These are phyloP conservation scores for Chirona hameri DNA, from an alignment of 2,888 invertebrate genomes.

Conservation along the genomic window DNA sequence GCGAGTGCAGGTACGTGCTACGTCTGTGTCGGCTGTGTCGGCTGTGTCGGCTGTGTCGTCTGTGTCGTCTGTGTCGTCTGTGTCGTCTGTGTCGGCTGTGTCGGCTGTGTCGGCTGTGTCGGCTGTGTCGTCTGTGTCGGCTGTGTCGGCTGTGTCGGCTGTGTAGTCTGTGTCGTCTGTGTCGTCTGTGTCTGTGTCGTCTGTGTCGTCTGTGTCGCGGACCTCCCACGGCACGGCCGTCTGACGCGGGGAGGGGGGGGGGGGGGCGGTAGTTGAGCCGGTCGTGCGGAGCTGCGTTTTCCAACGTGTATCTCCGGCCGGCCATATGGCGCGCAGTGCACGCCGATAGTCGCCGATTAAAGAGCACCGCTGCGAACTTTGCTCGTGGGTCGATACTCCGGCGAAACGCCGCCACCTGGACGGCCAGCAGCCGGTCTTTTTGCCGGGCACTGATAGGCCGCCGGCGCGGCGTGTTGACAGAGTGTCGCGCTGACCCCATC, in stretches of 20 bases:
- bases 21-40: background rate
- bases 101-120: background rate
- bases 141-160: slow-evolving; percentile 7
- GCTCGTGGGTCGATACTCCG: background rate
- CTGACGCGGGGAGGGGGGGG: background rate
- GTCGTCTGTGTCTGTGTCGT: background rate
- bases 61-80: background rate
- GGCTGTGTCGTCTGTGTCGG: background rate
- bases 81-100: background rate
- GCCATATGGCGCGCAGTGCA: background rate
- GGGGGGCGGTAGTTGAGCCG: background rate
- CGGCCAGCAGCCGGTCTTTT: background rate
- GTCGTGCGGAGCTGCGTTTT: too few relatives aligned
- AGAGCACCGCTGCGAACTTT: background rate
- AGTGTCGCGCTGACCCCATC: background rate
- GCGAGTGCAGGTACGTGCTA: slow-evolving; percentile 79
- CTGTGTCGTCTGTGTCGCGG: slow-evolving; percentile 1
- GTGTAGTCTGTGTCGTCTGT: too few relatives aligned
- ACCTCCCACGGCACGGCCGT: background rate
- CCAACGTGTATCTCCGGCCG: background rate
- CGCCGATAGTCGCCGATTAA: slow-evolving; percentile 27
- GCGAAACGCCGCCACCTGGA: background rate
- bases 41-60: background rate
- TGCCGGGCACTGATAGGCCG: background rate
- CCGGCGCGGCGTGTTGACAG: background rate